Evolutionary conservation across 1,140 invertebrate species (phyloP), one percentile per base, ranked within the genome.

Genomic region (Vanessa atalanta): DNA sequence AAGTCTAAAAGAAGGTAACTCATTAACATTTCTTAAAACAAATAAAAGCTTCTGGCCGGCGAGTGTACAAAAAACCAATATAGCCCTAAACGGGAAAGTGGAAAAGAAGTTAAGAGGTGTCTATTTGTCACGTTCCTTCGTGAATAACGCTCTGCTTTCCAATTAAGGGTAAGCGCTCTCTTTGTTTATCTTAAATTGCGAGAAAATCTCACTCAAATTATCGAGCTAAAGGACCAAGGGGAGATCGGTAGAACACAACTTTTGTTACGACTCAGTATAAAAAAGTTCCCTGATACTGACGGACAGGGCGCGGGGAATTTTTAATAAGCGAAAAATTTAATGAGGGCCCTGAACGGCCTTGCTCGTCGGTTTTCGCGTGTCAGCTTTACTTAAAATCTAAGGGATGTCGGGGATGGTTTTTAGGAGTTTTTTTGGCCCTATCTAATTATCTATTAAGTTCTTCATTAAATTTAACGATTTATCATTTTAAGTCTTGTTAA

Each of bases 261-360:
- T 90, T 89, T 90, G 90, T 89, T 90, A 85, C 87, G 83, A 79
- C 79, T 78, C 77, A 77, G 82, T 77, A 88, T 88, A 92, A 92
- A 92, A 75, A 92, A 90, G 88, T 91, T 87, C 85, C 85, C 80
- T 85, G 83, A 91, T 86, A 83, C 80, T 80, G 76, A 88, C 83
- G 87, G 89, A 86, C 83, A 73, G 83, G 87, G 87, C 83, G 86
- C 82, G 84, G 91, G 85, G 89, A 93, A 93, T 93, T 93, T 93
- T 93, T 93, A 93, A 91, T 93, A 93, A 93, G 91, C 91, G 91
- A 93, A 88, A 91, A 93, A 93, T 93, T 91, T 93, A 93, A 93
- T 93, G 91, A 92, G 88, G 82, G 77, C 70, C 67, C 81, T 75
- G 74, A 76, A 80, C 82, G 82, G 82, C 85, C 88, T 88, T 81